Evolutionary conservation across 1,140 invertebrate genomes (phyloP), one percentile per base, ranked within the genome.

Genomic region (Lordiphosa mommai): DNA sequence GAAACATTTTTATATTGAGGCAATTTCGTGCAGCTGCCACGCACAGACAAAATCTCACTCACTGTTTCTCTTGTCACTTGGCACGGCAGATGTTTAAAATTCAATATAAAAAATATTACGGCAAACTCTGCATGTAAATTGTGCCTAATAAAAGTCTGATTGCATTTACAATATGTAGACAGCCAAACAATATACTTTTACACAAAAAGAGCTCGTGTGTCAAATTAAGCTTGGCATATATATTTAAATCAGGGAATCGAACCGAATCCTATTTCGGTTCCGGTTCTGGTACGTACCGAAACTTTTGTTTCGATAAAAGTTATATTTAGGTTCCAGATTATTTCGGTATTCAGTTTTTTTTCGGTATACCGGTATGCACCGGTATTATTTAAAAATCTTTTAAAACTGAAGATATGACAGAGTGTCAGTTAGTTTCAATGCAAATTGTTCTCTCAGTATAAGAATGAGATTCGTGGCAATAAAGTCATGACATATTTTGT

Each of bases 31-130:
- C 77, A 82, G 77, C 77, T 82, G 77, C 50, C 77, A 70, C 76
- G 61, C 40, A 16, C 44, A 47, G 23, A 51, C 32, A 27, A 29
- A n/a, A 43, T 32, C 38, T 7, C 9, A 34, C 36, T 43, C 53
- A 41, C 43, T n/a, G 41, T 32, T 23, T 30, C n/a, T 66, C 64
- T 61, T 76, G 72, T 72, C 74, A 85, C 63, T 69, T 58, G 50
- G 52, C 44, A 47, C 52, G 64, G 58, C 77, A 84, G 77, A 72
- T 82, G 77, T 67, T 82, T 84, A 84, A 82, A 82, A 82, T 82
- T 82, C 77, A 77, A 82, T 82, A 82, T 77, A 77, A 77, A 76
- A 44, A 72, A 63, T 53, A 20, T 40, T 47, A 70, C 64, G 61
- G 60, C 51, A 48, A 48, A 58, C 9, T 43, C 40, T 43, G 72